Percentiles rank a stretch among this genome's conserved stretches.
phyloP scores from a whole-genome alignment of 2,888 invertebrate genomes.

The Euplagia quadripunctaria region DNA sequence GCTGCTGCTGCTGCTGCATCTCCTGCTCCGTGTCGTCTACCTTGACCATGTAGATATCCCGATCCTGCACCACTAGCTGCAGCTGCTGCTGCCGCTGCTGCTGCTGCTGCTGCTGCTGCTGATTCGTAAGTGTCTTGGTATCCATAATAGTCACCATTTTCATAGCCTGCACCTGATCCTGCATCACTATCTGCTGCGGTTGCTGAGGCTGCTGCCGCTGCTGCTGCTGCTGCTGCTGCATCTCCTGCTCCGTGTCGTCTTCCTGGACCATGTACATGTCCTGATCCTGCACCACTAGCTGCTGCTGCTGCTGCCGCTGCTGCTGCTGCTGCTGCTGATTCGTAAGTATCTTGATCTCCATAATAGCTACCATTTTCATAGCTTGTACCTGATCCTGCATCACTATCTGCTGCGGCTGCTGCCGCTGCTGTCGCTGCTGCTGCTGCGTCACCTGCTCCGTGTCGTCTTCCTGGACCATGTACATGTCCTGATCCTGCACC shows the following conservation, averaged over 20 bases:
- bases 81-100: background rate
- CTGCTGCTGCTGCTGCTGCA: background rate
- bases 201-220: background rate
- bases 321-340: background rate
- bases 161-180: too few relatives aligned
- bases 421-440: background rate
- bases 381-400: background rate
- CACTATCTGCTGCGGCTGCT: background rate
- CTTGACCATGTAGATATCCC: too few relatives aligned
- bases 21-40: too few relatives aligned
- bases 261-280: background rate
- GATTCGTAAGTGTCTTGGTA: too few relatives aligned
- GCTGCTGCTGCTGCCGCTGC: conserved; percentile 1
- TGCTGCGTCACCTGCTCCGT: background rate
- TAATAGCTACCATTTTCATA: background rate
- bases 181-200: too few relatives aligned
- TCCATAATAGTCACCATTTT: too few relatives aligned
- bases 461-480: background rate
- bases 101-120: background rate
- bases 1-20: too few relatives aligned
- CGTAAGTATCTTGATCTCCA: background rate
- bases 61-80: background rate
- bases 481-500: background rate
- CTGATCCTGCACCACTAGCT: background rate
- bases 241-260: background rate